A percentile compares a stretch with the other conserved stretches of the same genome.
These are phyloP conservation scores for Labroides dimidiatus DNA, from an alignment of 2,797 vertebrate species.

Conservation along the genomic window DNA sequence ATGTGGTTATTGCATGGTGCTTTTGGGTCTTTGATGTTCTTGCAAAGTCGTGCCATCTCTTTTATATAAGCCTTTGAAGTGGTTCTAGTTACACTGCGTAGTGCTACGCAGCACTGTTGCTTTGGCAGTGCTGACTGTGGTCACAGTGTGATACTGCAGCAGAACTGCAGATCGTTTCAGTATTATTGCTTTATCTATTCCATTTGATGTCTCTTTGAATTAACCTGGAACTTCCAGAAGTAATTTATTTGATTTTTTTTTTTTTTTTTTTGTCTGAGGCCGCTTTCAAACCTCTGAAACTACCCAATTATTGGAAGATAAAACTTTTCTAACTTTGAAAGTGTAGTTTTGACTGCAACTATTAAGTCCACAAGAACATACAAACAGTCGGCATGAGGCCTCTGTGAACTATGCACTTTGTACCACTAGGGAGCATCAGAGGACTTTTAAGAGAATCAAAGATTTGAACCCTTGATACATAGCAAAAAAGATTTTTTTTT, in stretches of 20 bases:
- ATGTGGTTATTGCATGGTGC: constrained; percentile 73
- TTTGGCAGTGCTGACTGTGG: constrained; percentile 59
- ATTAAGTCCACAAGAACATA: constrained; percentile 8
- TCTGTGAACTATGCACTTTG: constrained; percentile 66
- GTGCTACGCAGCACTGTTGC: constrained; percentile 47
- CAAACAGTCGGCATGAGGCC: constrained; percentile 32
- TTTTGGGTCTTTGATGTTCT: constrained; percentile 75
- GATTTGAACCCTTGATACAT: constrained; percentile 34
- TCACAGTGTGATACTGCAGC: constrained; percentile 68
- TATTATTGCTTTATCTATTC: constrained; percentile 62
- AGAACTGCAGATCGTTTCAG: constrained; percentile 42
- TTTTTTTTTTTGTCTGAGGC: neutral
- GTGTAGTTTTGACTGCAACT: neutral
- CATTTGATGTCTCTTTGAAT: constrained; percentile 70
- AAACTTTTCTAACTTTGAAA: constrained; percentile 17
- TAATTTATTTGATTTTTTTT: neutral
- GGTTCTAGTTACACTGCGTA: constrained; percentile 46
- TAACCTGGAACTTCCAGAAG: constrained; percentile 40
- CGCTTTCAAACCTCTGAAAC: constrained; percentile 17
- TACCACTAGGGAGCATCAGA: constrained; percentile 80
- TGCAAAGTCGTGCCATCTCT: constrained; percentile 69
- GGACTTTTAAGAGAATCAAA: constrained; percentile 56
- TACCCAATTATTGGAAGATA: constrained; percentile 24
- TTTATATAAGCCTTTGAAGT: constrained; percentile 78
- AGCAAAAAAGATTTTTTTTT: constrained; percentile 11